These are phyloP conservation scores for Candidula unifasciata DNA, from an alignment of 2,888 invertebrate genomes.

Conservation along the genomic window DNA sequence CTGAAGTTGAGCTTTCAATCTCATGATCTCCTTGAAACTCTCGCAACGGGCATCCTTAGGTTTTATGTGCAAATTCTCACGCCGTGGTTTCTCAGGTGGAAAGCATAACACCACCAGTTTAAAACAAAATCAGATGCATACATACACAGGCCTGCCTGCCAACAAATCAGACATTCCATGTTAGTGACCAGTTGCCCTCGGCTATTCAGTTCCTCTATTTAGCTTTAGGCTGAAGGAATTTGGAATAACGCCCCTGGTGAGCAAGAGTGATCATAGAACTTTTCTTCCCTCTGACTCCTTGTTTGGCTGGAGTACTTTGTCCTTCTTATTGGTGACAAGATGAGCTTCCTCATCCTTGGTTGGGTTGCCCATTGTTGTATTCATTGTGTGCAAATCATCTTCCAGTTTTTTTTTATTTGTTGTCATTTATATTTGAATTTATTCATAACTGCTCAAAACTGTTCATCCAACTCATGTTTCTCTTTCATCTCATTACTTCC, in stretches of 20 bases:
- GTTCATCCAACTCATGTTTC: constrained; percentile 80
- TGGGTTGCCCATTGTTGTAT: constrained; percentile 74
- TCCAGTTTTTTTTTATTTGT: constrained; percentile 76
- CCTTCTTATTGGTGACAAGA: constrained; percentile 75
- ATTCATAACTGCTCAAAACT: constrained; percentile 78
- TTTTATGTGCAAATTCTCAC: constrained; percentile 28
- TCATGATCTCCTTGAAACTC: too few species aligned
- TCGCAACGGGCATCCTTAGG: too few species aligned
- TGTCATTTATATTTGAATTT: constrained; percentile 77
- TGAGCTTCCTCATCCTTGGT: constrained; percentile 74
- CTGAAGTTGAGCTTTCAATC: too few species aligned
- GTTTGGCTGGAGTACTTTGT: constrained; percentile 72
- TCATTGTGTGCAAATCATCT: constrained; percentile 74
- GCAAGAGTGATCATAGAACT: too few species aligned
- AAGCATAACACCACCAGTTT: too few species aligned
- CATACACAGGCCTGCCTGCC: too few species aligned
- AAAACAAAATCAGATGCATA: too few species aligned
- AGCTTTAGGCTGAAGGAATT: too few species aligned
- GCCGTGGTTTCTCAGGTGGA: constrained; percentile 52
- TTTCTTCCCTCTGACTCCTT: constrained; percentile 76
- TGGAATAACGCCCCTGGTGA: too few species aligned
- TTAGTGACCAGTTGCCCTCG: too few species aligned
- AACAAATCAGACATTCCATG: too few species aligned
- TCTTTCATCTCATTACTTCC: constrained; percentile 80
- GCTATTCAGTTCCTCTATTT: too few species aligned